phyloP scores from a whole-genome alignment of 2,797 vertebrate species.

The Leucoraja ocellata region DNA sequence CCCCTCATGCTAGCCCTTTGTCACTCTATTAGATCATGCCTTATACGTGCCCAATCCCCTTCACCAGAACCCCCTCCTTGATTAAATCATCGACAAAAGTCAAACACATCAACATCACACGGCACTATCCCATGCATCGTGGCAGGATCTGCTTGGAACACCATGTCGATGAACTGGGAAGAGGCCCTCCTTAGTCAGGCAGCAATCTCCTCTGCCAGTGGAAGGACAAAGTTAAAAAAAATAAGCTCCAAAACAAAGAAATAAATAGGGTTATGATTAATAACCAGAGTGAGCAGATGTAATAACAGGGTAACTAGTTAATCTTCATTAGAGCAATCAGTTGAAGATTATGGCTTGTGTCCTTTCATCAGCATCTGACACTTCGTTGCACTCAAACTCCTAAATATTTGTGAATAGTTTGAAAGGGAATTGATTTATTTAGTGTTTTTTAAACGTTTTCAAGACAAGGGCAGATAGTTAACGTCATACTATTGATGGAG shows the following conservation, averaged over 20 bases:
- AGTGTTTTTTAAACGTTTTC: not conserved
- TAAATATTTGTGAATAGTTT: constrained; percentile 6
- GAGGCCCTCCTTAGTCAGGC: not conserved
- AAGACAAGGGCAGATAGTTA: not conserved
- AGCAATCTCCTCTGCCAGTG: not conserved
- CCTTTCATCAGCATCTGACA: not conserved
- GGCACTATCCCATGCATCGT: not conserved
- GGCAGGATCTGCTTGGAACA: not conserved
- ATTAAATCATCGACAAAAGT: too few species aligned
- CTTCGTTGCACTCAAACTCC: not conserved
- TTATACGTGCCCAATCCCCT: too few species aligned
- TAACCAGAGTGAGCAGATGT: not conserved
- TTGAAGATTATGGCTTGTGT: not conserved
- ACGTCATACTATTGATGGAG: not conserved
- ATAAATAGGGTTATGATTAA: constrained; percentile 13
- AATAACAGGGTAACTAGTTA: constrained; percentile 7
- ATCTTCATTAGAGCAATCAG: constrained; percentile 13
- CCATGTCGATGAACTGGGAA: not conserved
- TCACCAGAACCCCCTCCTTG: too few species aligned
- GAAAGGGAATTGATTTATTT: not conserved
- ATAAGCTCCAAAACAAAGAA: not conserved
- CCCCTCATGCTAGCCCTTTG: too few species aligned
- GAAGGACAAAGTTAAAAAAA: constrained; percentile 8
- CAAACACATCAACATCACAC: too few species aligned
- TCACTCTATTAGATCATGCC: too few species aligned